phyloP scores from a whole-genome alignment of 2,113 vertebrate genomes.

The Oxyruncus cristatus region DNA sequence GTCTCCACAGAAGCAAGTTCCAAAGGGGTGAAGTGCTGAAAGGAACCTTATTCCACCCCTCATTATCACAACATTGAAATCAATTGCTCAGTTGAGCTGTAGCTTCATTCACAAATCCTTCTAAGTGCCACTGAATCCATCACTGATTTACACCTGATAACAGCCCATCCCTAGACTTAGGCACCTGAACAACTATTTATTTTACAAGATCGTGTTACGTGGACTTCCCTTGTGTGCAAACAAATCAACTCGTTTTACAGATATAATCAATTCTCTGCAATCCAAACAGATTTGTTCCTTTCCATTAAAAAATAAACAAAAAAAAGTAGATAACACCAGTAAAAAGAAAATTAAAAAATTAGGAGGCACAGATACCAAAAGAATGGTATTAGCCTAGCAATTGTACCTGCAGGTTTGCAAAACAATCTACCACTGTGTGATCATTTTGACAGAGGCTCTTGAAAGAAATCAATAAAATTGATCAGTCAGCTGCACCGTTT shows the following conservation, averaged over 20 bases:
- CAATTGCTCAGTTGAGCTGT: neutral
- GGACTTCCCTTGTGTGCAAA: neutral
- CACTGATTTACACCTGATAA: neutral
- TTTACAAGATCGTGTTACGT: neutral
- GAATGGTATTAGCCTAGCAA: neutral
- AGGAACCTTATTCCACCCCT: neutral
- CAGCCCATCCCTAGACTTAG: neutral
- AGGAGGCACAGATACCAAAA: neutral
- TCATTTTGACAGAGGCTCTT: slow-evolving; percentile 67
- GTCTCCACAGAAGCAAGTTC: neutral
- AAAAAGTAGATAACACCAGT: neutral
- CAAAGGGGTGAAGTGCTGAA: neutral
- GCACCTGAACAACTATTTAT: neutral
- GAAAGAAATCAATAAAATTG: slow-evolving; percentile 69
- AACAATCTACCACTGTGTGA: slow-evolving; percentile 22
- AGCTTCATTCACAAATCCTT: neutral
- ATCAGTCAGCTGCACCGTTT: slow-evolving; percentile 7
- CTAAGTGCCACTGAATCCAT: neutral
- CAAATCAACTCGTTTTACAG: neutral
- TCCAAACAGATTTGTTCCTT: neutral
- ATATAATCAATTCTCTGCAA: neutral
- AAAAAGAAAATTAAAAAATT: neutral
- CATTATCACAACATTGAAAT: neutral
- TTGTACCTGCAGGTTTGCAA: slow-evolving; percentile 1
- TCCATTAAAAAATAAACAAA: neutral